phyloP scores from a whole-genome alignment of 1,140 invertebrate species.

The Wasmannia auropunctata region DNA sequence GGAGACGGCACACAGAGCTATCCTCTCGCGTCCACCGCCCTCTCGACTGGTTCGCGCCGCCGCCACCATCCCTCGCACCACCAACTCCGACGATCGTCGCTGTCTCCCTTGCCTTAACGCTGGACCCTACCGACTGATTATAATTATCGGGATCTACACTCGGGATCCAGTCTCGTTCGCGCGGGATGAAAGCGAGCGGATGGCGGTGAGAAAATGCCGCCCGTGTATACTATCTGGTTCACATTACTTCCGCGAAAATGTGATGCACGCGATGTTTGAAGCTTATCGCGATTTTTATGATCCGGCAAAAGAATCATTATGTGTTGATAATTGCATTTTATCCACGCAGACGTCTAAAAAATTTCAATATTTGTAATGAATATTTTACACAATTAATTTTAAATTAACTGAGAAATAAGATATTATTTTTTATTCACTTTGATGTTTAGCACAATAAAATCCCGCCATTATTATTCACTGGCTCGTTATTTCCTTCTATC shows the following conservation, averaged over 20 bases:
- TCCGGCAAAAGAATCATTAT: background rate
- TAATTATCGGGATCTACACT: constrained; percentile 74
- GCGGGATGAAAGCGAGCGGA: constrained; percentile 58
- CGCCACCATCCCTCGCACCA: constrained; percentile 15
- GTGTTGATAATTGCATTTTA: background rate
- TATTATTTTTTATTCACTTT: background rate
- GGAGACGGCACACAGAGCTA: constrained; percentile 75
- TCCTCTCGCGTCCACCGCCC: constrained; percentile 64
- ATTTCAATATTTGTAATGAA: background rate
- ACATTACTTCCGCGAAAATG: background rate
- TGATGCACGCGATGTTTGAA: constrained; percentile 1
- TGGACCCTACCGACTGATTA: constrained; percentile 72
- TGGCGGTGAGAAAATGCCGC: constrained; percentile 8
- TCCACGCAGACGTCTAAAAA: background rate
- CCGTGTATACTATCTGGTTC: constrained; percentile 24
- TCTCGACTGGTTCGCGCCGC: background rate
- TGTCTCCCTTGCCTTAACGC: constrained; percentile 41
- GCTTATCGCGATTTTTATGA: constrained; percentile 7
- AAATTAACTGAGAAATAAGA: background rate
- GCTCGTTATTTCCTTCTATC: background rate
- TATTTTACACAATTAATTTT: background rate
- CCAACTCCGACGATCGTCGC: constrained; percentile 62
- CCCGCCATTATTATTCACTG: background rate
- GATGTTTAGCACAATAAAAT: background rate
- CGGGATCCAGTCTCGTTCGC: constrained; percentile 43